Percentiles rank a stretch among this genome's conserved stretches.
Conservation (phyloP, 1,140 invertebrate species). For the Aporrectodea caliginosa region DNA sequence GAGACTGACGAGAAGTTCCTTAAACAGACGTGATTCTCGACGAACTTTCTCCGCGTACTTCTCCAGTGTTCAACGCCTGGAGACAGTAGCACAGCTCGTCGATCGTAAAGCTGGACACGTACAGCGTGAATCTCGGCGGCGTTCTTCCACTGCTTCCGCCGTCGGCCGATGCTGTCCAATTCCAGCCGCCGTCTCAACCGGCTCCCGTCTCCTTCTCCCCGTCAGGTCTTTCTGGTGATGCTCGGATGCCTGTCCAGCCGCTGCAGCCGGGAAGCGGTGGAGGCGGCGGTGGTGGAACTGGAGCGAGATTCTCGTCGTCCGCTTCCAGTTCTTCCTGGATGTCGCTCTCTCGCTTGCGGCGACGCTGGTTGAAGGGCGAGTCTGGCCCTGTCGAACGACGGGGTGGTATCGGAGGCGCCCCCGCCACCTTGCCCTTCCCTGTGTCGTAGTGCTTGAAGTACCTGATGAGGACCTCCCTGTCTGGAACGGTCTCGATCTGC, state of each 20-base stretch:
- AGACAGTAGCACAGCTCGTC: slow-evolving; percentile 7
- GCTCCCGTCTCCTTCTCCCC: not conserved
- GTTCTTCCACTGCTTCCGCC: not conserved
- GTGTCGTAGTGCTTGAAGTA: not conserved
- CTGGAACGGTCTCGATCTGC: not conserved
- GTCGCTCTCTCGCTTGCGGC: not conserved
- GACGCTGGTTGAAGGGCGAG: not conserved
- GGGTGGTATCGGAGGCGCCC: not conserved
- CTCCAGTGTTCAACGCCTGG: slow-evolving; percentile 11
- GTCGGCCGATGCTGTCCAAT: not conserved
- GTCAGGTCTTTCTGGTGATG: not conserved
- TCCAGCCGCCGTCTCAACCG: no score
- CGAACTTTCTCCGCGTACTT: not conserved
- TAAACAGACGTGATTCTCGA: not conserved
- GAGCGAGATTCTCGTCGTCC: not conserved
- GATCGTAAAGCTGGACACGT: not conserved
- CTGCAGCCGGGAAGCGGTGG: not conserved
- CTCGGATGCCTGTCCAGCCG: not conserved
- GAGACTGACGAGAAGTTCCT: slow-evolving; percentile 12
- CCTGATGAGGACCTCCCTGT: not conserved
- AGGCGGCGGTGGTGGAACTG: not conserved
- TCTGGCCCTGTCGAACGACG: not conserved
- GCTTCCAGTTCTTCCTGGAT: not conserved
- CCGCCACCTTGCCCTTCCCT: not conserved
- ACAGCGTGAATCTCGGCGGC: slow-evolving; percentile 15